Evolutionary conservation across 2,888 invertebrate species (phyloP).

Genomic region (Lasioglossum oenotherae): DNA sequence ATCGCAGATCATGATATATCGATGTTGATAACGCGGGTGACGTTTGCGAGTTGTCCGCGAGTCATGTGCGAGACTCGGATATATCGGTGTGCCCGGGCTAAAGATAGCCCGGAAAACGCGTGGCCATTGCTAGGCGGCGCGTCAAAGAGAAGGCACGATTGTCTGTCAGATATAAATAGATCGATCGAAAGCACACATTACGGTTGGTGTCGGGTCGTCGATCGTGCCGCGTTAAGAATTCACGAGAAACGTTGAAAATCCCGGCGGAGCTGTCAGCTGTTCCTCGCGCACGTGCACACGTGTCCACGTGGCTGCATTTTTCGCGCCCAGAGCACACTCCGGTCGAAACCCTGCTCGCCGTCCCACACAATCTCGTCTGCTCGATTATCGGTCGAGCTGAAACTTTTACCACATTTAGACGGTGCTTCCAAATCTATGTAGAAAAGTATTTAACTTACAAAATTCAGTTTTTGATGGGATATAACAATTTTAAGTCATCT

Average conservation of each 20-base stretch:
- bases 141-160: slow-evolving; percentile 67
- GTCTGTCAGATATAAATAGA: slow-evolving; percentile 68
- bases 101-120: slow-evolving; percentile 52
- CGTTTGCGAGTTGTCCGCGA: background rate
- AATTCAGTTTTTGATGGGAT: background rate
- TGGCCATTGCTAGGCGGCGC: slow-evolving; percentile 46
- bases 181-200: slow-evolving; percentile 68
- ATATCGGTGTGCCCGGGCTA: background rate
- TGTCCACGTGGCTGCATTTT: slow-evolving; percentile 45
- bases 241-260: slow-evolving; percentile 46
- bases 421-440: background rate
- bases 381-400: background rate
- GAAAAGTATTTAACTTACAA: background rate
- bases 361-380: background rate
- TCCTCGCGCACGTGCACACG: slow-evolving; percentile 36
- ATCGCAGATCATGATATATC: background rate
- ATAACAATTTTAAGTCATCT: too few relatives aligned
- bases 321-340: background rate
- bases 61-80: background rate
- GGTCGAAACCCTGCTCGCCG: background rate
- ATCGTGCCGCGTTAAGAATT: slow-evolving; percentile 62
- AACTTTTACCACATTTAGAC: background rate
- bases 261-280: slow-evolving; percentile 29
- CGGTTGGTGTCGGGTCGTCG: slow-evolving; percentile 59
- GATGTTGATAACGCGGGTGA: background rate